Evolutionary conservation across 2,888 invertebrate genomes (phyloP), one percentile per base, ranked within the genome.

Genomic region (Capitulum mitella): DNA sequence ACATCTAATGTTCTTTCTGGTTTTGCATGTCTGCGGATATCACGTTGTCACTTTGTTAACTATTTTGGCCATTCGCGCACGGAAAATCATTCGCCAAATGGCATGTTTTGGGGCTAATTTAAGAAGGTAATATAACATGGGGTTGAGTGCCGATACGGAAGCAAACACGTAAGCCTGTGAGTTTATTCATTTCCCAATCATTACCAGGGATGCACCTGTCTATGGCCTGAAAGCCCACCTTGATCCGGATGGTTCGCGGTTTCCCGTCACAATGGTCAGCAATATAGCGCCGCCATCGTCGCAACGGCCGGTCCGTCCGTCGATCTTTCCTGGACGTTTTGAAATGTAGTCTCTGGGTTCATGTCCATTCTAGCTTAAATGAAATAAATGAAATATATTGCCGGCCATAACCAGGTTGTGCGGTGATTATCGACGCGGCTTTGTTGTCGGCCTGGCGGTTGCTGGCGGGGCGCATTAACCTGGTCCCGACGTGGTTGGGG

Each of bases 381-480:
- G 61, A n/a, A n/a, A n/a, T n/a, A n/a, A n/a, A n/a, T n/a, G n/a
- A 61, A 32, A 61, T 61, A 61, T 61, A 61, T 61, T 61, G 61
- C 61, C 61, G 61, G 32, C 29, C 32, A 32, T 61, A 32, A 61
- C 61, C 3, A 16, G 32, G 61, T 32, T 61, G 32, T 61, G 61
- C 32, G 61, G 61, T 16, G 61, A 61, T 61, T 32, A 61, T n/a
- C 16, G 61, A 14, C 32, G 22, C 22, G 51, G 51, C 51, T 51
- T 51, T 51, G 51, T 51, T 22, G 51, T 16, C 51, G 19, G 51
- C n/a, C n/a, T 16, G 19, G 19, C 19, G 19, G 22, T 16, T 5
- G 19, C 16, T 22, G 51, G 51, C 51, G 19, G 51, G 51, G 5
- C 19, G 51, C 19, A 51, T 51, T 22, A 51, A 22, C 5, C 51